Evolutionary conservation across 2,113 vertebrate genomes (phyloP).

Genomic region (Xenus cinereus): DNA sequence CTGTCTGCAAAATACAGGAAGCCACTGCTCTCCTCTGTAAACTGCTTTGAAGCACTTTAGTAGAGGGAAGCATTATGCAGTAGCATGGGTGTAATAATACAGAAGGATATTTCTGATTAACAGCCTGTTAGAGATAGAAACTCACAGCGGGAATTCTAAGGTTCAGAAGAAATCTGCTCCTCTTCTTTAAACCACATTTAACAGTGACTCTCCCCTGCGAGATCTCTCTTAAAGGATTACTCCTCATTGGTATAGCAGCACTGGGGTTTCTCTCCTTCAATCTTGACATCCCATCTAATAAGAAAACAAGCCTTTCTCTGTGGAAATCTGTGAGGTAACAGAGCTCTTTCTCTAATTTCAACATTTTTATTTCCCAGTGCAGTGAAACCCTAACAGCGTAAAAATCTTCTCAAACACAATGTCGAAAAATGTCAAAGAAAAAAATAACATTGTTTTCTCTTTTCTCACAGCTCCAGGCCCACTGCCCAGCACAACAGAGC

Average conservation of each 20-base stretch:
- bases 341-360: neutral
- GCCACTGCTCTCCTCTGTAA: neutral
- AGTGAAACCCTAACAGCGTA: neutral
- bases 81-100: neutral
- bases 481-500: neutral
- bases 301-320: neutral
- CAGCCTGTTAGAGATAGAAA: neutral
- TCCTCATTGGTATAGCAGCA: neutral
- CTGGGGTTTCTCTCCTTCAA: neutral
- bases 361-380: slow-evolving; percentile 8
- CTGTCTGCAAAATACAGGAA: neutral
- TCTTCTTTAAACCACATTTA: slow-evolving; percentile 6
- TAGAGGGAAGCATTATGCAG: neutral
- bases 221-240: neutral
- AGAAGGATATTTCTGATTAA: slow-evolving; percentile 13
- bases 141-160: neutral
- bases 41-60: neutral
- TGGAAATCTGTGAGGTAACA: neutral
- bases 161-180: neutral
- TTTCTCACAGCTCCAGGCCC: neutral
- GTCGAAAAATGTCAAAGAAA: slow-evolving; percentile 5
- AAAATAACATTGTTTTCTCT: neutral
- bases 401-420: neutral
- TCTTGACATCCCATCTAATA: neutral
- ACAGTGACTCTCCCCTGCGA: neutral